phyloP scores from a whole-genome alignment of 2,888 invertebrate genomes.

The Antheraea assamensis region DNA sequence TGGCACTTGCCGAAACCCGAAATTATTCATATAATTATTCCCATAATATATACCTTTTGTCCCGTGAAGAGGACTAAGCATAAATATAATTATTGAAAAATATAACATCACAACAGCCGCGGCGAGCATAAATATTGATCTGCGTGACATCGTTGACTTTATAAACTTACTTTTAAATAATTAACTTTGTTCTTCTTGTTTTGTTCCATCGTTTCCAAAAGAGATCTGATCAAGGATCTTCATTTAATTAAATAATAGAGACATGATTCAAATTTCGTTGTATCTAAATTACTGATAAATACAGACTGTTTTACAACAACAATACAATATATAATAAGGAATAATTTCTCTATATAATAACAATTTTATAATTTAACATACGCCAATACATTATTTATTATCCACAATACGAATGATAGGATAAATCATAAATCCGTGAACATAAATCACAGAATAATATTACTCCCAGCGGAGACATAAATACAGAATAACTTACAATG shows the following conservation, averaged over 20 bases:
- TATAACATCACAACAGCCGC: slow-evolving; percentile 64
- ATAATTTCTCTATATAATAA: not conserved
- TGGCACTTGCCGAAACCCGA: slow-evolving; percentile 57
- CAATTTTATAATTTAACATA: too few relatives aligned
- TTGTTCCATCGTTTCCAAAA: slow-evolving; percentile 28
- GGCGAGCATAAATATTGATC: slow-evolving; percentile 62
- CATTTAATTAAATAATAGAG: not conserved
- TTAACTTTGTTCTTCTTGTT: slow-evolving; percentile 19
- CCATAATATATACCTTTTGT: slow-evolving; percentile 50
- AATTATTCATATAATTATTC: slow-evolving; percentile 54
- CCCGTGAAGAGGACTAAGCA: slow-evolving; percentile 66
- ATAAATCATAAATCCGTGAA: too few relatives aligned
- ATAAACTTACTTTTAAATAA: not conserved
- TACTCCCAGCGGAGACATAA: too few relatives aligned
- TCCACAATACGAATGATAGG: too few relatives aligned
- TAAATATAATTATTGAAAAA: slow-evolving; percentile 69
- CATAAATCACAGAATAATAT: too few relatives aligned
- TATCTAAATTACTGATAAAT: not conserved
- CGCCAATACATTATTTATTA: too few relatives aligned
- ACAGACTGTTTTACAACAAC: not conserved
- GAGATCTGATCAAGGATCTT: not conserved
- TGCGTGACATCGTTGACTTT: slow-evolving; percentile 57
- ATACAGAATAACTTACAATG: too few relatives aligned
- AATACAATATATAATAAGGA: not conserved
- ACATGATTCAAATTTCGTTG: not conserved